Evolutionary conservation across 2,797 vertebrate genomes (phyloP).

Genomic region (Oreochromis mossambicus): DNA sequence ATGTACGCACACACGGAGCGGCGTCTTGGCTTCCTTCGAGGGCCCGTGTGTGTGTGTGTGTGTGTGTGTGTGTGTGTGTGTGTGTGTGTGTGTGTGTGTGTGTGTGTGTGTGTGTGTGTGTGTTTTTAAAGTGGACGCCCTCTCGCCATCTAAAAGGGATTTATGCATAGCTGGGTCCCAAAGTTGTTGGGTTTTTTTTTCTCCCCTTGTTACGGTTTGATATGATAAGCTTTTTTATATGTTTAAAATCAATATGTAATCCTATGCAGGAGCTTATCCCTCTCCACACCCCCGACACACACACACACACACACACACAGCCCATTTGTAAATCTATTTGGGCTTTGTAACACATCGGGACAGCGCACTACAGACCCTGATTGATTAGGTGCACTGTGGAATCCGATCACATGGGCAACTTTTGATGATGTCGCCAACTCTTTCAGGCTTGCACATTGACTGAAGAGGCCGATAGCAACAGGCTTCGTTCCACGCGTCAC

Average conservation of each 20-base stretch:
- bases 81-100: conserved; percentile 37
- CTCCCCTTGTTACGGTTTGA: conserved; percentile 92
- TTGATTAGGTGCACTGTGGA: conserved; percentile 97
- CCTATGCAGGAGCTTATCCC: conserved; percentile 99
- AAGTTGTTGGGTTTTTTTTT: conserved; percentile 79
- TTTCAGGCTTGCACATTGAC: conserved; percentile 95
- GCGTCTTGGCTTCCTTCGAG: conserved; percentile 80
- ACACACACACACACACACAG: conserved; percentile 70
- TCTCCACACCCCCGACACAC: conserved; percentile 76
- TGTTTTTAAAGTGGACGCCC: conserved; percentile 86
- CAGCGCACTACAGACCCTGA: conserved; percentile 87
- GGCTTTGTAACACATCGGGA: conserved; percentile 96
- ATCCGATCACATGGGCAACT: conserved; percentile 92
- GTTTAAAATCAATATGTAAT: conserved; percentile 99
- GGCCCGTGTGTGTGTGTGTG: conserved; percentile 61
- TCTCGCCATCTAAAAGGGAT: conserved; percentile 92
- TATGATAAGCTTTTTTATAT: conserved; percentile 99
- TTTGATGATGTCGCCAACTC: conserved; percentile 96
- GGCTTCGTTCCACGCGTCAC: conserved; percentile 76
- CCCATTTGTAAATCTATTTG: conserved; percentile 99
- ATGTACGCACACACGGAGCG: conserved; percentile 46
- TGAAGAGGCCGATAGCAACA: conserved; percentile 90
- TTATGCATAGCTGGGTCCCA: conserved; percentile 94
- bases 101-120: conserved; percentile 26
- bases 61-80: conserved; percentile 27